phyloP scores from a whole-genome alignment of 2,797 vertebrate genomes.

The Borostomias antarcticus region DNA sequence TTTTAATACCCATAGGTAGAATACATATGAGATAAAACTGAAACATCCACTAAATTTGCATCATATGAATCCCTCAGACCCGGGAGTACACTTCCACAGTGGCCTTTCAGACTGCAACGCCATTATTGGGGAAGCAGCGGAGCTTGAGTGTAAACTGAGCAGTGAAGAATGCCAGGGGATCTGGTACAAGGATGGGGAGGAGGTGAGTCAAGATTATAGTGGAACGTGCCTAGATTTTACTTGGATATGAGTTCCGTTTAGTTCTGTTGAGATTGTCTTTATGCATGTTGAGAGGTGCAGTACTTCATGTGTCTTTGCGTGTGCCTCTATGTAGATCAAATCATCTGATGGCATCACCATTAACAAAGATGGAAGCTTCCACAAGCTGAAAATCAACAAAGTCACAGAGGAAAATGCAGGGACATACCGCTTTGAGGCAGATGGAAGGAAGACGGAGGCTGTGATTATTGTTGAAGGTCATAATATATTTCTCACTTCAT shows the following conservation, averaged over 20 bases:
- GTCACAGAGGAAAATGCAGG: conserved; percentile 79
- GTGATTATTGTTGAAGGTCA: conserved; percentile 85
- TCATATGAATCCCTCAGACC: conserved; percentile 66
- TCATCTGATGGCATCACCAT: conserved; percentile 74
- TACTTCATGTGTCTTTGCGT: background rate
- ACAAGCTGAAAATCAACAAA: conserved; percentile 80
- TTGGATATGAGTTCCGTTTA: background rate
- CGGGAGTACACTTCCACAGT: conserved; percentile 77
- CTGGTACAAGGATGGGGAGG: conserved; percentile 87
- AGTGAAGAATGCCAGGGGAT: conserved; percentile 75
- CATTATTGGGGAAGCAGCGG: conserved; percentile 76
- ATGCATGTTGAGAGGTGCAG: background rate
- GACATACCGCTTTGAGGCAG: conserved; percentile 87
- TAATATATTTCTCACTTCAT: conserved; percentile 12
- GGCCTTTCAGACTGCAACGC: conserved; percentile 80
- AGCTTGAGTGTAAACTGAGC: conserved; percentile 83
- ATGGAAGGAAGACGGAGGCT: conserved; percentile 84
- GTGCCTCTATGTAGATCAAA: conserved; percentile 56
- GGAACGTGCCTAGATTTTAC: background rate
- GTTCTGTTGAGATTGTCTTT: background rate
- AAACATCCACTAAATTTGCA: background rate
- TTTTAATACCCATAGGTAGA: background rate
- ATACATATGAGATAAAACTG: too few species aligned
- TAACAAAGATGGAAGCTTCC: conserved; percentile 78
- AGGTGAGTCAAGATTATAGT: conserved; percentile 71